phyloP scores from a whole-genome alignment of 1,140 invertebrate genomes.

The Aleiodes sp. region DNA sequence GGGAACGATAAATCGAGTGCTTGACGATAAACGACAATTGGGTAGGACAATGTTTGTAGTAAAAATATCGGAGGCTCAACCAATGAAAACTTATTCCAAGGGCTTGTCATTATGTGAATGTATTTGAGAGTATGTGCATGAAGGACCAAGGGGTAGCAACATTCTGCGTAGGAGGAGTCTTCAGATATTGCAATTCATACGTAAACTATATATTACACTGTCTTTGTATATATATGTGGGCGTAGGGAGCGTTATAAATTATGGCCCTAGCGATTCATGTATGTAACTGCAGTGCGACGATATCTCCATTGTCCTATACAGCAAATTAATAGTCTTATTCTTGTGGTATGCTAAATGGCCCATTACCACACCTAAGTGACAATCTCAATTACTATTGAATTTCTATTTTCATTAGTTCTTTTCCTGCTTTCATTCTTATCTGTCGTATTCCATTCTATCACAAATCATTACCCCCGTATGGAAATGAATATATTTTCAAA shows the following conservation, averaged over 20 bases:
- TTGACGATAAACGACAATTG: conserved; percentile 43
- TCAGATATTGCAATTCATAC: conserved; percentile 29
- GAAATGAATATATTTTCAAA: too few relatives aligned
- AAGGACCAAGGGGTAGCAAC: conserved; percentile 20
- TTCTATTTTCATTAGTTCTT: neutral
- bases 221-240: conserved; percentile 22
- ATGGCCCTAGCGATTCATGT: conserved; percentile 3
- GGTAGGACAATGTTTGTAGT: conserved; percentile 11
- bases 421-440: neutral
- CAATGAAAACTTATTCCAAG: neutral
- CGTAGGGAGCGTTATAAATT: conserved; percentile 29
- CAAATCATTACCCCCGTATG: too few relatives aligned
- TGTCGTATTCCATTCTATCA: too few relatives aligned
- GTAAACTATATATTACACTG: conserved; percentile 14
- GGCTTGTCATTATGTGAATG: neutral
- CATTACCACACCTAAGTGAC: conserved; percentile 27
- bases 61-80: neutral
- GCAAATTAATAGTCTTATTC: conserved; percentile 19
- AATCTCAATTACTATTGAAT: conserved; percentile 5
- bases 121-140: conserved; percentile 1
- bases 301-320: conserved; percentile 26
- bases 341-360: neutral
- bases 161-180: conserved; percentile 26
- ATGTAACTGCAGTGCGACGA: conserved; percentile 9
- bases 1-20: conserved; percentile 37